A percentile compares a stretch with the other conserved stretches of the same genome.
phyloP scores from a whole-genome alignment of 30 jellyfish, hydroid and myxozoan species.

The Cassiopea xamachana region DNA sequence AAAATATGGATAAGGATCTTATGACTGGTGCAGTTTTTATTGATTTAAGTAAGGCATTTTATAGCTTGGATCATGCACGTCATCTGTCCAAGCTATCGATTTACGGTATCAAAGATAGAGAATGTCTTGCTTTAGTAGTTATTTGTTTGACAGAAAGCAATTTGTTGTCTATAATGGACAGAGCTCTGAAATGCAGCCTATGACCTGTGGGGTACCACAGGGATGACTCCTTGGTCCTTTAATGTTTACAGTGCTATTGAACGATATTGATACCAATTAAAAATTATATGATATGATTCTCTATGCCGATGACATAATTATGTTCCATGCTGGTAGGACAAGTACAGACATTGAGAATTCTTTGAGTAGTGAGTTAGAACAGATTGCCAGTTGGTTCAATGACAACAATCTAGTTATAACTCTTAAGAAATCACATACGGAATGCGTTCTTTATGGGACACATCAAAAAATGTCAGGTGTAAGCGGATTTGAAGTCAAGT shows the following conservation, averaged over 20 bases:
- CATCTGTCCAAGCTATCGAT: constrained; percentile 53
- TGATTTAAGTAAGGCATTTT: constrained; percentile 53
- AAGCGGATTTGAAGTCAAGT: too few relatives aligned
- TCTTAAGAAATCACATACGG: too few relatives aligned
- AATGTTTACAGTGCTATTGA: constrained; percentile 24
- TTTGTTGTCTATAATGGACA: constrained; percentile 29
- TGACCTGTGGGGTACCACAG: constrained; percentile 63
- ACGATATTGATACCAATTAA: constrained; percentile 28
- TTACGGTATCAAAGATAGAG: constrained; percentile 57
- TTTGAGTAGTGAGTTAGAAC: constrained; percentile 43
- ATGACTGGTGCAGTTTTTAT: constrained; percentile 55
- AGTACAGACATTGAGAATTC: constrained; percentile 22
- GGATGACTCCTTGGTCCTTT: constrained; percentile 62
- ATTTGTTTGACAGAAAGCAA: constrained; percentile 65
- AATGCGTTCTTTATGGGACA: too few relatives aligned
- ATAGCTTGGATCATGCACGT: constrained; percentile 56
- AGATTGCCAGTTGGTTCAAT: constrained; percentile 41
- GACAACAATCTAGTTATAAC: constrained; percentile 35
- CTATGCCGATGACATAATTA: constrained; percentile 71
- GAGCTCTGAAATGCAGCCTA: constrained; percentile 35
- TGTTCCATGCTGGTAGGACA: constrained; percentile 44
- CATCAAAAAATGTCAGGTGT: too few relatives aligned
- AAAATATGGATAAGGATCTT: constrained; percentile 43
- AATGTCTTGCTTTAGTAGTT: constrained; percentile 53
- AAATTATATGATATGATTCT: constrained; percentile 13